phyloP scores from a whole-genome alignment of 2,113 vertebrate species.

The Rhodinocichla rosea region DNA sequence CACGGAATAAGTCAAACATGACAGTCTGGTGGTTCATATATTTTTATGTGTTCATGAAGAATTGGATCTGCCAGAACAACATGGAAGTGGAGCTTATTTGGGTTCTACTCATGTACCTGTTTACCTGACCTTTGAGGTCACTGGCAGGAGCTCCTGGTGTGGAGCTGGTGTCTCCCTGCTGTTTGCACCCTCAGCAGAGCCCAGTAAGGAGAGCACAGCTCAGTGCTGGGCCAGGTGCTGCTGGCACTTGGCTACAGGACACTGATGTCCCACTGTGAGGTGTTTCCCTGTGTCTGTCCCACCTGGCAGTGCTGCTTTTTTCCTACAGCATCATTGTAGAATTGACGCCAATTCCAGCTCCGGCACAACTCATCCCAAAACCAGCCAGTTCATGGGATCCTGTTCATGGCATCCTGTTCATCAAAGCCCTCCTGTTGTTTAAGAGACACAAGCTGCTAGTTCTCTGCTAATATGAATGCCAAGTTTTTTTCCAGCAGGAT shows the following conservation, averaged over 20 bases:
- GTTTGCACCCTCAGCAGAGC: not conserved
- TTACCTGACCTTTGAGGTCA: not conserved
- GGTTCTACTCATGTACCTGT: not conserved
- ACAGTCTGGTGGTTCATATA: not conserved
- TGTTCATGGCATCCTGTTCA: not conserved
- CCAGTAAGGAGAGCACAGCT: not conserved
- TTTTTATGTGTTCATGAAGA: not conserved
- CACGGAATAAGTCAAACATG: not conserved
- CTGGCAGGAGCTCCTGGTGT: not conserved
- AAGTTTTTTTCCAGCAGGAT: not conserved
- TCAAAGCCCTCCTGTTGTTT: not conserved
- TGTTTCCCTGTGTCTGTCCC: not conserved
- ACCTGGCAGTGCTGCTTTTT: not conserved
- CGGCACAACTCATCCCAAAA: not conserved
- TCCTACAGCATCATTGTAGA: not conserved
- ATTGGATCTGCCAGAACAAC: not conserved
- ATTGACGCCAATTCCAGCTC: not conserved
- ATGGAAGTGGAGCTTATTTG: not conserved
- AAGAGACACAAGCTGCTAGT: not conserved
- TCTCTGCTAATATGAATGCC: not conserved
- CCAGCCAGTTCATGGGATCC: not conserved
- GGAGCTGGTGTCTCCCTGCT: not conserved
- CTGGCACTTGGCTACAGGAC: not conserved
- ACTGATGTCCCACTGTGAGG: not conserved
- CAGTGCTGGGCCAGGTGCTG: not conserved